Percentiles rank a stretch among this genome's conserved stretches.
Conservation (phyloP, 2,797 vertebrate genomes). For the Lates japonicus region DNA sequence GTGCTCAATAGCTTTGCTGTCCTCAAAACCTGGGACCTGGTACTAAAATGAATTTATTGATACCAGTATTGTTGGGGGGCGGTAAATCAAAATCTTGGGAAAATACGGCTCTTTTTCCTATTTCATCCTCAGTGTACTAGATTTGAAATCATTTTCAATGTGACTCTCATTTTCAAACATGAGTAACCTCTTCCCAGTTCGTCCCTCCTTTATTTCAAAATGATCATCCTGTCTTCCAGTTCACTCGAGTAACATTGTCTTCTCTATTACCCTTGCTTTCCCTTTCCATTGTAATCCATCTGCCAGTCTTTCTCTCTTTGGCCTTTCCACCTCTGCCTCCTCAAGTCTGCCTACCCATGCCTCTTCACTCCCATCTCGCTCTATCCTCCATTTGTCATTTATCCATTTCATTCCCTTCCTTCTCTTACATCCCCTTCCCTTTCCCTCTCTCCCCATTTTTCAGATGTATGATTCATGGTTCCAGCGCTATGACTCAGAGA, state of each 20-base stretch:
- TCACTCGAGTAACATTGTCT: not conserved
- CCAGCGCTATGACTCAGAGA: constrained; percentile 63
- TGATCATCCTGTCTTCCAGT: constrained; percentile 9
- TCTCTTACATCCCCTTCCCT: too few relatives aligned
- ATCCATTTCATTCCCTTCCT: too few relatives aligned
- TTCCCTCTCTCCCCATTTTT: constrained; percentile 37
- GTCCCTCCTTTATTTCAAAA: not conserved
- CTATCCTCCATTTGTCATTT: too few relatives aligned
- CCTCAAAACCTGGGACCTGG: not conserved
- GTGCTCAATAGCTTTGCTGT: too few relatives aligned
- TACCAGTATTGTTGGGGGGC: not conserved
- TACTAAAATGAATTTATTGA: not conserved
- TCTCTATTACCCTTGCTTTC: constrained; percentile 16
- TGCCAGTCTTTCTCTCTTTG: constrained; percentile 7
- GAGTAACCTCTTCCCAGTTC: not conserved
- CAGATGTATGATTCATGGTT: constrained; percentile 78
- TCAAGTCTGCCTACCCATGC: not conserved
- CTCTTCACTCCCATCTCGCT: constrained; percentile 8
- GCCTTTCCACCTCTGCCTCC: constrained; percentile 6
- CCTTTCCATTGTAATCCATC: constrained; percentile 25
- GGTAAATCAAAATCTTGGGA: not conserved
- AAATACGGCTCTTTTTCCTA: not conserved
- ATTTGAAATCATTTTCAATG: not conserved
- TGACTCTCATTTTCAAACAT: not conserved
- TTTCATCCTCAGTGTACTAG: not conserved